phyloP scores from a whole-genome alignment of 1,140 invertebrate species.

The Antheraea mylitta region DNA sequence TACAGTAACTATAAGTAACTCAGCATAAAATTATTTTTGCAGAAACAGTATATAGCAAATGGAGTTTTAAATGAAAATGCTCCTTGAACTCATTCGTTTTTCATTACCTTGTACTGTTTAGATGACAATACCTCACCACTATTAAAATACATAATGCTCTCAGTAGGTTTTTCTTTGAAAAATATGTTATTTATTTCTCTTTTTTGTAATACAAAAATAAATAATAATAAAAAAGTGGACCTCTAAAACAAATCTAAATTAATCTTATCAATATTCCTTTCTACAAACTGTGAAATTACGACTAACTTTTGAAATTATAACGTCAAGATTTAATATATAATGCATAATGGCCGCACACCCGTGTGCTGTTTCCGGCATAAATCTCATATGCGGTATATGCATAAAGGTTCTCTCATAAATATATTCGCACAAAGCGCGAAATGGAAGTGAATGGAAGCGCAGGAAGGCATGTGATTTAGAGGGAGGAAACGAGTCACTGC shows the following conservation, averaged over 20 bases:
- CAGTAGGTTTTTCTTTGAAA: too few relatives aligned
- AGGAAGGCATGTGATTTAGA: conserved; percentile 8
- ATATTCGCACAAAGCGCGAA: conserved; percentile 15
- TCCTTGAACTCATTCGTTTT: too few relatives aligned
- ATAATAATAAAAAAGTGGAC: neutral
- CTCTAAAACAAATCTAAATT: neutral
- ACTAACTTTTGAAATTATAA: conserved; percentile 9
- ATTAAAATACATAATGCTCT: too few relatives aligned
- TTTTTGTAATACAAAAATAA: too few relatives aligned
- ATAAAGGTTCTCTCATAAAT: conserved; percentile 34
- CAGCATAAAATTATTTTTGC: too few relatives aligned
- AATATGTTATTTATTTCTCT: too few relatives aligned
- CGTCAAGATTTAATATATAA: neutral
- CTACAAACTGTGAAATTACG: neutral
- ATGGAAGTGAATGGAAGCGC: conserved; percentile 3
- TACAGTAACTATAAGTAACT: too few relatives aligned
- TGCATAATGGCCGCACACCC: neutral
- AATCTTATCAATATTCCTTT: neutral
- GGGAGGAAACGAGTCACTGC: neutral
- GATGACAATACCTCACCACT: too few relatives aligned
- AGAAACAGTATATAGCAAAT: too few relatives aligned
- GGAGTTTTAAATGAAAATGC: too few relatives aligned
- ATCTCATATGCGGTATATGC: conserved; percentile 25
- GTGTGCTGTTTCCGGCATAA: conserved; percentile 20
- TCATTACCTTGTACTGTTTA: too few relatives aligned